Evolutionary conservation across 2,888 invertebrate species (phyloP), one percentile per base, ranked within the genome.

Genomic region (Drosophila demipolita): DNA sequence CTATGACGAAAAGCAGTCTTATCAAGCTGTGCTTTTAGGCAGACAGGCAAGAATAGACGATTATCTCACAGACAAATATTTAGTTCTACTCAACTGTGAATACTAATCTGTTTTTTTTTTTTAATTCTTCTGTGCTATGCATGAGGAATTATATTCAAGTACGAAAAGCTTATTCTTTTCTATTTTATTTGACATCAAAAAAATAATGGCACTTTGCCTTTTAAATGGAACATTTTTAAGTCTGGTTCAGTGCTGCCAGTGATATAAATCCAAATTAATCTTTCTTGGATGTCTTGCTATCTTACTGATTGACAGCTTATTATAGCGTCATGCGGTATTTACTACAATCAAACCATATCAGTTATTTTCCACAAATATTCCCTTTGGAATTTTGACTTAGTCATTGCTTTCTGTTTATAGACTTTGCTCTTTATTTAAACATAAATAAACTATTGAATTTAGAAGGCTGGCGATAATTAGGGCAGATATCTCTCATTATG

Each of bases 281-380:
- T n/a, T 40, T 40, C 40, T 9, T n/a, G n/a, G n/a, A 40, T n/a
- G n/a, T 4, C 36, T 40, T 38, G 58, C 26, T 60, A 70, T 70
- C 61, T 36, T 1, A 4, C 6, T 35, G 38, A 55, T 62, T 62
- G 71, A 45, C 66, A 71, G 15, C 45, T 42, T 3, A 48, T 59
- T 9, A 50, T 42, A 50, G n/a, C 35, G 35, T n/a, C 40, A 33
- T 45, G 36, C 12, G 49, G 15, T 17, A 33, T 2, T 40, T 23
- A 8, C 12, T 17, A 15, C 49, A 26, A 26, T 38, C 49, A 33
- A 32, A 7, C 45, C 9, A 7, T 32, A 15, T 40, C 8, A 35
- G 54, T 55, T 49, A 4, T 23, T n/a, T 62, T 40, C 26, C 1
- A 12, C 11, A 15, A 8, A 15, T 20, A 1, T 6, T 4, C 33